Base-by-base conservation (phyloP, 2,888 invertebrate genomes). In the Slavum lentiscoides region DNA sequence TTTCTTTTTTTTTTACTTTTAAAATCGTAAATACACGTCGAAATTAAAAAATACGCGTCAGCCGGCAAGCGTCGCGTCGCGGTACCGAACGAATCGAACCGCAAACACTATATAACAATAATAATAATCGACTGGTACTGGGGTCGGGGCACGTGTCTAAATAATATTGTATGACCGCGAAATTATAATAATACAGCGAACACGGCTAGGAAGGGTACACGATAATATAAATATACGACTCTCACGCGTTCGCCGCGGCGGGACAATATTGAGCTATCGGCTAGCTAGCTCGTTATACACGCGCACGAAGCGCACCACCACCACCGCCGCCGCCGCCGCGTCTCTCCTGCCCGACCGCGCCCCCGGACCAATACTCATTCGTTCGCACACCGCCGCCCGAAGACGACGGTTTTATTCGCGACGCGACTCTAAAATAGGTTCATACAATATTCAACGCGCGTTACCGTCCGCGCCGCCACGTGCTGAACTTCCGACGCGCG, bases 361-460 rank as follows among this genome's bases (percentile, higher is more conserved):
- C 59, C 2, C 17, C 2, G 39, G 5, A 61, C 13, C 49, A 19
- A 55, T 55, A 11, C 49, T 9, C 13, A 13, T 13, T 49, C 49
- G 49, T 19, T 15, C 21, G 13, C 21, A 30, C 59, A 43, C 43
- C 43, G 23, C 62, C 49, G 9, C 61, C 43, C 59, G 5, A 9
- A 49, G 9, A 49, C 49, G 49, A 49, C 39, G 49, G 23, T 59
- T 19, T 55, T 55, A 55, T 55, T 55, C 55, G 55, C 55, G 55
- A 72, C 59, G 59, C 73, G 39, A 67, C 67, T 69, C 77, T 62
- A 19, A 70, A 77, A 77, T 62, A 66, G 70, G 55, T 55, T 72
- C 80, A 80, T 80, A 72, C 80, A 80, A 80, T 80, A 80, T 80
- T 80, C 80, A 80, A 66, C 80, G 64, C 43, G 80, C 72, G 80